These are phyloP conservation scores for Ailuropoda melanoleuca DNA, from an alignment of 2,113 vertebrate genomes.

Conservation along the genomic window DNA sequence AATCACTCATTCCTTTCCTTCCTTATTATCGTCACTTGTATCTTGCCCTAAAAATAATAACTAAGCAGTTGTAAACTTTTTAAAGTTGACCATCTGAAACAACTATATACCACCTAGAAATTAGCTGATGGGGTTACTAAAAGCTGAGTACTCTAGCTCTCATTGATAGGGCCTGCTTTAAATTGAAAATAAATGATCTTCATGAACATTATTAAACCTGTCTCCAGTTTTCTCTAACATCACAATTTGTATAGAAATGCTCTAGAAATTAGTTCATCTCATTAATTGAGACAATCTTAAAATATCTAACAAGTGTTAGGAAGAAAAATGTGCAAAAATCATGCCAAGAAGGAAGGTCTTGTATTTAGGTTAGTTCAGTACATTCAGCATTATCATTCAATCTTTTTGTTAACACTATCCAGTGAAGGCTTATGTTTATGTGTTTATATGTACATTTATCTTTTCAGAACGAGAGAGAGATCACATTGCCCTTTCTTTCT, in stretches of 20 bases:
- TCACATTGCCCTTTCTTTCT: background rate
- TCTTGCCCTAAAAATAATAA: background rate
- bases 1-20: background rate
- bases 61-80: background rate
- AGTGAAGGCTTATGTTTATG: background rate
- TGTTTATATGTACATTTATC: background rate
- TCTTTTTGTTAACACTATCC: background rate
- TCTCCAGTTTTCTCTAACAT: slow-evolving; percentile 46
- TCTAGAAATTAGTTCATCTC: slow-evolving; percentile 11
- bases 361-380: background rate
- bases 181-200: background rate
- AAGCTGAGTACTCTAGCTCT: background rate
- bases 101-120: background rate
- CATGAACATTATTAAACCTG: background rate
- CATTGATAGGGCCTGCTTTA: background rate
- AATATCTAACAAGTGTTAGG: background rate
- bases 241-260: slow-evolving; percentile 26
- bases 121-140: background rate
- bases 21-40: background rate
- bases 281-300: slow-evolving; percentile 22
- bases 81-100: background rate
- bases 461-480: background rate
- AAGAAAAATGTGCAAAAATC: background rate
- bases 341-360: background rate
- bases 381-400: background rate